Evolutionary conservation across 2,888 invertebrate genomes (phyloP), one percentile per base, ranked within the genome.

Genomic region (Seladonia tumulorum): DNA sequence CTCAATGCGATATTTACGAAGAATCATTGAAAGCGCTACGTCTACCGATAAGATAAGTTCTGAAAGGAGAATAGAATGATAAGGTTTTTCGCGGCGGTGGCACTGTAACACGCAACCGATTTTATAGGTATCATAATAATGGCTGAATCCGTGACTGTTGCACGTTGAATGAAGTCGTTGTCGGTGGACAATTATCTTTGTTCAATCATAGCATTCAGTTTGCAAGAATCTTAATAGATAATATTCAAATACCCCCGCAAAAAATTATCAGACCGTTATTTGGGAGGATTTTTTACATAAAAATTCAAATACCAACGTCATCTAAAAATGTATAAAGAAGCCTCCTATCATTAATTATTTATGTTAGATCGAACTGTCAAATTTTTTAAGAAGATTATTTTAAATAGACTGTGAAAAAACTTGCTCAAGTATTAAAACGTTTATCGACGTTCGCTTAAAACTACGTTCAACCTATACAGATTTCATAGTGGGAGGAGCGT

Each of bases 1-100:
- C 83, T 82, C 74, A 39, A 63, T 42, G 77, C 39, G 79, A 86
- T 89, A 90, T 88, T 86, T 88, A 82, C 73, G 81, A 72, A 71
- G 78, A 86, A 74, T 76, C 76, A 25, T 80, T 57, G 81, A 77
- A 82, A 77, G 49, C 70, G 74, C 76, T 81, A 79, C 85, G 76
- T 14, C 71, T 80, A 29, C 60, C 72, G 90, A 90, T 90, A 90
- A 90, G 90, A 90, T 90, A 90, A 85, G 60, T 22, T 45, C 71
- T 49, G 74, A 81, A 86, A 82, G 63, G 76, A 81, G 82, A 81
- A 88, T 88, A 74, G 78, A 76, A 86, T 45, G 90, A 90, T 90
- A 90, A 88, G 81, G 82, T 76, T 72, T 66, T 14, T 68, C 42
- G 73, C 22, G 29, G 18, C 70, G 76, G 60, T 72, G 39, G 29